These are phyloP conservation scores for Capreolus pygargus DNA, from an alignment of 2,113 vertebrate species.

Conservation along the genomic window DNA sequence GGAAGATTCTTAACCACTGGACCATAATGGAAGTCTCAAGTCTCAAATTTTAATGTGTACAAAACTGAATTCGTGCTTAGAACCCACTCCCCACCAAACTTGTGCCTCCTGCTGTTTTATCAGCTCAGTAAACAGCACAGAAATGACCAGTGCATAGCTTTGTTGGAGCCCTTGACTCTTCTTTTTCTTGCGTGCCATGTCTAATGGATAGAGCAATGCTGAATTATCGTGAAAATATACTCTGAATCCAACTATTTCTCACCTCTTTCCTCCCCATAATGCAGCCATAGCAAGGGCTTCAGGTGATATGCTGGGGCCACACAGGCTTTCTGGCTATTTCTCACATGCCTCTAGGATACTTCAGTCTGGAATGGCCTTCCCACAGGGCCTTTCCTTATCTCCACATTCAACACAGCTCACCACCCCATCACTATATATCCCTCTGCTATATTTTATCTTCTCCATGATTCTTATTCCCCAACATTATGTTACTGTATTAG, in stretches of 20 bases:
- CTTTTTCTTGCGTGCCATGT: background rate
- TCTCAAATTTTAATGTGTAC: background rate
- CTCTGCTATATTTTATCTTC: background rate
- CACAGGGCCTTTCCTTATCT: background rate
- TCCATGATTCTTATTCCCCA: background rate
- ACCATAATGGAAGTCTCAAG: background rate
- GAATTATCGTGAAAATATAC: background rate
- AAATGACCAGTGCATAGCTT: background rate
- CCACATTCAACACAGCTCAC: background rate
- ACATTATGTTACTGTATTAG: background rate
- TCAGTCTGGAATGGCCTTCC: background rate
- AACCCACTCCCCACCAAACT: background rate
- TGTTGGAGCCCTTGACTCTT: background rate
- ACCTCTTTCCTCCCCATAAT: background rate
- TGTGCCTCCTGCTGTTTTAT: background rate
- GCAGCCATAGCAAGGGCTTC: background rate
- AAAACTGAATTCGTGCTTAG: background rate
- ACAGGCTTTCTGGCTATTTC: background rate
- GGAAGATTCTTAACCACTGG: background rate
- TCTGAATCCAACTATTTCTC: background rate
- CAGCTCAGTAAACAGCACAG: background rate
- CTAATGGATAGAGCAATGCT: background rate
- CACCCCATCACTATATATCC: background rate
- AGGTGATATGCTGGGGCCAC: background rate
- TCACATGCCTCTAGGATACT: background rate